These are phyloP conservation scores for Bathybates hornii DNA, from an alignment of 2,113 vertebrate species.

Conservation along the genomic window DNA sequence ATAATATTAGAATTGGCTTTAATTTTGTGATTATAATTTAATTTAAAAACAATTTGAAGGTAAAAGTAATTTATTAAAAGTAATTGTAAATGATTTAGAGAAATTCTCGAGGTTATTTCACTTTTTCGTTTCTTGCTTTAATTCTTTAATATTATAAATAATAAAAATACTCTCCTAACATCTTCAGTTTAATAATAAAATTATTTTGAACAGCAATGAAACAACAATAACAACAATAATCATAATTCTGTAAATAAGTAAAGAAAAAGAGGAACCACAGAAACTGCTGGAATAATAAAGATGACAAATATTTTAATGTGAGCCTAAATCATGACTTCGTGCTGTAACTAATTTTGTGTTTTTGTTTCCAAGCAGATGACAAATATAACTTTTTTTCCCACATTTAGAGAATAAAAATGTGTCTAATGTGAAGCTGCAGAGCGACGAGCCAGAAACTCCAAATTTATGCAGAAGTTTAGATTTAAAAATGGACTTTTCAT, in stretches of 20 bases:
- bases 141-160: not conserved
- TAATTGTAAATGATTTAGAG: not conserved
- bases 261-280: not conserved
- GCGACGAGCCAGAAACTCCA: not conserved
- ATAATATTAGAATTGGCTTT: not conserved
- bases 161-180: not conserved
- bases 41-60: not conserved
- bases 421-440: not conserved
- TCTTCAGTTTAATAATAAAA: not conserved
- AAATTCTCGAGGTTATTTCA: not conserved
- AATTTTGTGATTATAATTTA: not conserved
- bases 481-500: not conserved
- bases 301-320: not conserved
- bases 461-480: not conserved
- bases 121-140: not conserved
- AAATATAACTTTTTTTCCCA: not conserved
- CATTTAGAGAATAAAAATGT: not conserved
- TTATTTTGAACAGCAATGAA: not conserved
- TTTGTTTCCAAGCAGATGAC: not conserved
- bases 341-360: not conserved
- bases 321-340: not conserved
- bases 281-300: not conserved
- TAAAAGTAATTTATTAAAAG: not conserved
- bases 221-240: not conserved
- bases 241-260: not conserved